Base-by-base conservation (phyloP, 2,113 vertebrate genomes). In the Carassius auratus region DNA sequence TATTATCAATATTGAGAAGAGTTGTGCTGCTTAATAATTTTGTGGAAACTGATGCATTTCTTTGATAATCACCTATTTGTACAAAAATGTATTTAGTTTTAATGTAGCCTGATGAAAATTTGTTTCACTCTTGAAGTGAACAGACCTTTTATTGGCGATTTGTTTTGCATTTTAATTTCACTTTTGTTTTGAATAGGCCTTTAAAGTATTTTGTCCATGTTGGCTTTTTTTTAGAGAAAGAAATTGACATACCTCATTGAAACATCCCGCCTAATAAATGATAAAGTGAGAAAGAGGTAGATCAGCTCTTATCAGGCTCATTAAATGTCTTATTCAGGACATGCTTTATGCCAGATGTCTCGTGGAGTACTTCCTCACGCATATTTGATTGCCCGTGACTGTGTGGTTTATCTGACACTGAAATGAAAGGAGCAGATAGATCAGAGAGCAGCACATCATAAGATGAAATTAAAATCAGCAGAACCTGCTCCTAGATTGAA, bases 221-320 rank as follows among this genome's bases (percentile, higher is more conserved):
- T n/a, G 33, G 10, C 33, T 78, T 12, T 61, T 8, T 80, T 50
- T 38, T 64, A 23, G 45, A 48, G 45, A 48, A 48, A 48, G 3
- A 12, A 12, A 12, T 12, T 48, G 10, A 17, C 78, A 48, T 12
- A 12, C 7, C 59, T 45, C 59, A 26, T 19, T 50, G 38, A 76
- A 71, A 38, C 76, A 57, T 57, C 77, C 84, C 62, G 84, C 68
- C 76, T 83, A 84, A 86, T 84, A 26, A 82, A 81, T 50, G 59
- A 76, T 71, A 69, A 21, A 48, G 33, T 50, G 4, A 45, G 17
- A 79, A 23, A 62, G 38, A 66, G 8, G n/a, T 66, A 81, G 36
- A 64, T 81, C 59, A 48, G 36, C 52, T 62, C 77, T 23, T 66
- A 64, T 81, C 61, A 81, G 59, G 33, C 78, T 45, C 36, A 81